Evolutionary conservation across 2,888 invertebrate species (phyloP).

Genomic region (Matsumyia berberina): DNA sequence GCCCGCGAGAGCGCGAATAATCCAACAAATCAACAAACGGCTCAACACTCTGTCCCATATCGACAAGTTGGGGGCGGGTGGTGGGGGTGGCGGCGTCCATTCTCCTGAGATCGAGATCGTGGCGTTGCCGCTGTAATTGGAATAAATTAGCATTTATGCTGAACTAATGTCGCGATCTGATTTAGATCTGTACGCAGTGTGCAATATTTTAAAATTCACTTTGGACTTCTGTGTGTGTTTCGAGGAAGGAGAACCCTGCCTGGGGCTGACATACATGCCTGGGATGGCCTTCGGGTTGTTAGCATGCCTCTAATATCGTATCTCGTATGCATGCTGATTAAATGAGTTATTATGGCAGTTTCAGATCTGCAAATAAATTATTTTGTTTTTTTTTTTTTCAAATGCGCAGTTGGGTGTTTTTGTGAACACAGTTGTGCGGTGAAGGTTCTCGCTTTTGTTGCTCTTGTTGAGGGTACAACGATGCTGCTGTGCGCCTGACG

Average conservation of each 20-base stretch:
- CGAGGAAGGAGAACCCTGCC: conserved; percentile 56
- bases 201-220: conserved; percentile 23
- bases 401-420: conserved; percentile 46
- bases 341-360: conserved; percentile 71
- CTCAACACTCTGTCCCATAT: conserved; percentile 59
- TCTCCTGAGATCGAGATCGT: conserved; percentile 42
- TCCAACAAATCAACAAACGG: conserved; percentile 51
- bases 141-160: conserved; percentile 68
- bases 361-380: conserved; percentile 59
- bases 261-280: background rate
- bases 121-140: conserved; percentile 53
- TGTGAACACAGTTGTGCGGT: background rate
- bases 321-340: conserved; percentile 53
- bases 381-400: background rate
- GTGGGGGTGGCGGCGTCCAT: background rate
- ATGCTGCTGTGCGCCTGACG: conserved; percentile 28
- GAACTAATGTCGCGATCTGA: conserved; percentile 63
- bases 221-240: conserved; percentile 14
- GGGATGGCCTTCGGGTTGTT: conserved; percentile 47
- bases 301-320: conserved; percentile 38
- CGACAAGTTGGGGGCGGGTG: conserved; percentile 18
- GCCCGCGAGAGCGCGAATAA: conserved; percentile 32
- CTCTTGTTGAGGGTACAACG: background rate
- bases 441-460: conserved; percentile 1
- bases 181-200: conserved; percentile 57